Conservation (phyloP, 2,888 invertebrate genomes). For the Metalampra italica region DNA sequence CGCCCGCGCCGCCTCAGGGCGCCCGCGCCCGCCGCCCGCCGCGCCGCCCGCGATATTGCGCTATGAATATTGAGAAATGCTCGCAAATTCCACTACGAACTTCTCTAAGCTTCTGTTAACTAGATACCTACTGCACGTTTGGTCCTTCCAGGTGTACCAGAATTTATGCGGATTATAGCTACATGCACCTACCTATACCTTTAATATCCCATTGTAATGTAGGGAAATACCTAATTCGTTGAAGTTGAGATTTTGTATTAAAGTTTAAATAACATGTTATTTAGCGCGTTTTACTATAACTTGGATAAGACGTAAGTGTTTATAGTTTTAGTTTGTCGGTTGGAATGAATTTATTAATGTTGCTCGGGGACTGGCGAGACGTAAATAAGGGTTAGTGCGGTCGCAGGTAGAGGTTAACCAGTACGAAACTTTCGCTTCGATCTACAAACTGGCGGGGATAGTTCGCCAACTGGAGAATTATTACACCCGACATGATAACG, state of each 20-base stretch:
- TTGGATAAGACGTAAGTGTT: neutral
- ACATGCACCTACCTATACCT: too few relatives aligned
- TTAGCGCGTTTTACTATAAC: neutral
- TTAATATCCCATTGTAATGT: too few relatives aligned
- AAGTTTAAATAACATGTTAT: neutral
- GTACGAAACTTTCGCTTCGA: constrained; percentile 20
- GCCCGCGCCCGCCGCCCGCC: constrained; percentile 7
- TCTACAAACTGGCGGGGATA: constrained; percentile 16
- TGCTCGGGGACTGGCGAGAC: constrained; percentile 15
- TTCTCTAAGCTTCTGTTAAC: constrained; percentile 36
- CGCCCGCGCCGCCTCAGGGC: constrained; percentile 17
- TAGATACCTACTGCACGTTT: constrained; percentile 32
- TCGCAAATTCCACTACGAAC: constrained; percentile 54
- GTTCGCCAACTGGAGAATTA: constrained; percentile 21
- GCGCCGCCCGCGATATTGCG: constrained; percentile 41
- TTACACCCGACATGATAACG: constrained; percentile 21
- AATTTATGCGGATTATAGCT: neutral
- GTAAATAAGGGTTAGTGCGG: constrained; percentile 34
- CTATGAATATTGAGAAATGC: constrained; percentile 69
- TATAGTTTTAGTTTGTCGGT: constrained; percentile 10
- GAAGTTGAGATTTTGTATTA: too few relatives aligned
- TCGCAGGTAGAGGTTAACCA: constrained; percentile 18
- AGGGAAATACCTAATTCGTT: too few relatives aligned
- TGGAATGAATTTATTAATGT: constrained; percentile 24
- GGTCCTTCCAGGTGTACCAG: constrained; percentile 14